Conservation (phyloP, 2,888 invertebrate genomes). For the Capitulum mitella region DNA sequence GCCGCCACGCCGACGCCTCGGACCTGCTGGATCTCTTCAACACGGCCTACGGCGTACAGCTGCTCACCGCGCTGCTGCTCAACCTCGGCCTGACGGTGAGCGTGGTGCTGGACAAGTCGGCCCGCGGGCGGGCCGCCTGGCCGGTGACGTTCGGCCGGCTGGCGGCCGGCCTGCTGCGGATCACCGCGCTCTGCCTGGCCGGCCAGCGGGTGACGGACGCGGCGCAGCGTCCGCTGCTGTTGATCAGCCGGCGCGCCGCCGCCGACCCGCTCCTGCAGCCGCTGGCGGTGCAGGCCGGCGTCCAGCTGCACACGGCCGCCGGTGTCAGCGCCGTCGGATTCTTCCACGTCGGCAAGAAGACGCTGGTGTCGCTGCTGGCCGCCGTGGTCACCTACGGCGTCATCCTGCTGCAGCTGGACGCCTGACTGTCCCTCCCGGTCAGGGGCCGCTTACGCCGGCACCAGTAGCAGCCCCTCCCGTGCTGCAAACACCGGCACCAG, state of each 20-base stretch:
- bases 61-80: not conserved
- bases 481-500: too few species aligned
- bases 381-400: not conserved
- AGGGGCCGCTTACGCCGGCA: too few species aligned
- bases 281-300: not conserved
- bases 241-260: not conserved
- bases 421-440: too few species aligned
- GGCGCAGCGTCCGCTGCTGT: not conserved
- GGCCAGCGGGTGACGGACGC: not conserved
- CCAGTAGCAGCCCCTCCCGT: too few species aligned
- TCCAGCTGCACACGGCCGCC: not conserved
- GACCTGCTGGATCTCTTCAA: not conserved
- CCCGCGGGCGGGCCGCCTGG: too few species aligned
- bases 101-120: too few species aligned
- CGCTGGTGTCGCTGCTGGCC: conserved; percentile 5
- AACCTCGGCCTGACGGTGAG: not conserved
- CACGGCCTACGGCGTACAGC: not conserved
- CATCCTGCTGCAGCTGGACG: not conserved
- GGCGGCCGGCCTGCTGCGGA: not conserved
- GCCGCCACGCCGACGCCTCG: not conserved
- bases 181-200: not conserved
- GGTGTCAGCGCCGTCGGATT: not conserved
- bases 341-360: not conserved
- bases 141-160: too few species aligned
- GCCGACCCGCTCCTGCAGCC: not conserved